Evolutionary conservation across 2,113 vertebrate species (phyloP), one percentile per base, ranked within the genome.

Genomic region (Tricholaema leucomelas): DNA sequence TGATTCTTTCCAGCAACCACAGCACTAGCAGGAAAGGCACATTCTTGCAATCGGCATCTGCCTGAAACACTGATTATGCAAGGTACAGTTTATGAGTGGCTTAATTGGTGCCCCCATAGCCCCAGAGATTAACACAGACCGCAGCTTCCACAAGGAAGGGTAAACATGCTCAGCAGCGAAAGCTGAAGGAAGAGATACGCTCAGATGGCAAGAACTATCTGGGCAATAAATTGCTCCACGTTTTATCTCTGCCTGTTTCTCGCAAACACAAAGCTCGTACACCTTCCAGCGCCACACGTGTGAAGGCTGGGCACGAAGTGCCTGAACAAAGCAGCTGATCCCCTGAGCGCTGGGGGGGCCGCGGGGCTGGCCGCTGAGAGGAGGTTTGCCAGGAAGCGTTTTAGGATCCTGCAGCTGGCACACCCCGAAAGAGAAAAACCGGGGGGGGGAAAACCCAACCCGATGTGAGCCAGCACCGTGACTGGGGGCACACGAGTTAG

Each of bases 341-440:
- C 4, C 12, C 75, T 21, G 55, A 10, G 52, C 54, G 21, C 67
- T 2, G 40, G 40, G 28, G 65, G 48, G 69, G 30, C 13, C 24
- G 70, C 56, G 46, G 66, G 17, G 76, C 85, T 5, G 24, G 28
- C 10, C 33, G 23, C 40, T 17, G 6, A 5, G 10, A 5, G 38
- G 6, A 4, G 30, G 21, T 2, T 0, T 18, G 4, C 0, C 61
- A 1, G 6, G 27, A 10, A 20, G 2, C 27, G 28, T 0, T 2
- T 2, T 0, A 1, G n/a, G 42, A 58, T 2, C 70, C 58, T 5
- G 63, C 44, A 5, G 18, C 9, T 4, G 18, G 33, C 46, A 46
- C 25, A 1, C 54, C 3, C 5, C 48, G 0, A 16, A 18, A 46
- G 1, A 3, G 5, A 10, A 27, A 31, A 18, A 23, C 17, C 3